Base-by-base conservation (phyloP, 2,888 invertebrate species). In the Dione juno region DNA sequence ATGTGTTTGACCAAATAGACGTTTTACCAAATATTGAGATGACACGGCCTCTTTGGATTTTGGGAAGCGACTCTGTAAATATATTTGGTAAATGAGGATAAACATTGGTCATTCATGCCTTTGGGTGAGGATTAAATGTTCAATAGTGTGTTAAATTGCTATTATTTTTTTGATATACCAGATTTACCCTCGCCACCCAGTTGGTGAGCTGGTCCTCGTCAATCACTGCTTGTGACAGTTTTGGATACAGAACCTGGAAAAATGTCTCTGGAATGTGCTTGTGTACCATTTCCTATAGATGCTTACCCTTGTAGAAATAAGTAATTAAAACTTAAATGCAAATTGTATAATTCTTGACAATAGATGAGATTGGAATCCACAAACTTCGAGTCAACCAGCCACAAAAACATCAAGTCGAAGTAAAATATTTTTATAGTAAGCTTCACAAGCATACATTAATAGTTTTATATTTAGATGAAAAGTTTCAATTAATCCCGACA, bases 1-100 rank as follows among this genome's bases (percentile, higher is more conserved):
- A 79, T 72, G 69, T 80, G 78, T 82, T 83, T 82, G 81, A 82
- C n/a, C n/a, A n/a, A n/a, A n/a, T n/a, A n/a, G n/a, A 82, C 77
- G 77, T 80, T 79, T 76, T 75, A 77, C 80, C 82, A 83, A 85
- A 84, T 80, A 84, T 84, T 83, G 78, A 76, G 67, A 69, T 67
- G 73, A 74, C 78, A 77, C 84, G 82, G 84, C 75, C 73, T 78
- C 80, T 81, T 86, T 83, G 83, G 80, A 76, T 78, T 73, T 76
- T 74, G 77, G 77, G 77, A 80, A 79, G 79, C 81, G 80, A 77
- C 79, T 78, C 70, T 63, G 74, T 76, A 79, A 82, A 82, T 63
- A 75, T 78, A 67, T 77, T 74, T 53, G 65, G 61, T 64, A 50
- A 69, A 69, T 71, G 66, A 69, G 66, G 28, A 69, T 66, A 78